Base-by-base conservation (phyloP, 2,113 vertebrate genomes). In the Cervus canadensis region DNA sequence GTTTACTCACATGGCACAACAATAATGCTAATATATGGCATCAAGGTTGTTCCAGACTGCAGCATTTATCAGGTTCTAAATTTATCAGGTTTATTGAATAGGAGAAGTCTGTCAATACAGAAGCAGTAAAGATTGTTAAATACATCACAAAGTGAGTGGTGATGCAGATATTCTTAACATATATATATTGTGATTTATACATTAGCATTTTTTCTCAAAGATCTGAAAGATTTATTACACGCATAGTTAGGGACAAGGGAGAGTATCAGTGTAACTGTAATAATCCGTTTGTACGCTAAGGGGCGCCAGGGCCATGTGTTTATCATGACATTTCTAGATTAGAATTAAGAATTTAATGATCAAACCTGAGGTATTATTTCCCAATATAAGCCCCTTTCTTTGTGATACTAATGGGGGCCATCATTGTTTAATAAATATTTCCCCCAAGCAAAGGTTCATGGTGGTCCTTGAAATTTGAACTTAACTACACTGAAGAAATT, bases 231-330 rank as follows among this genome's bases (percentile, higher is more conserved):
- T 95, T 87, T 81, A 52, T 60, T 9, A n/a, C 33, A 36, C 17
- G 5, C 10, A 10, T 19, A 67, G 62, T 50, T 19, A 71, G 28
- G 19, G 52, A 54, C 21, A 28, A 74, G 30, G 5, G 1, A 3
- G 1, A 56, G 2, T 30, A 50, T 78, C 56, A 59, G 4, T 10
- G 17, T 3, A 48, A 14, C 15, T 98, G 97, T 97, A 98, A 56
- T 98, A 98, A 98, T 92, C 9, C 0, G 7, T 28, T 5, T 95
- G 92, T 67, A 98, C 98, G 96, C 97, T 97, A 89, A 98, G 98
- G 96, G 98, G 97, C 91, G 60, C 96, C 87, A 96, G 78, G 45
- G 95, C 11, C 92, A 94, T 96, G 62, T 19, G 0, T 93, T 97
- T 96, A 54, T 94, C 76, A 50, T 12, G 2, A 19, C 9, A 54